A percentile compares a stretch with the other conserved stretches of the same genome.
These are phyloP conservation scores for Peucedramus taeniatus DNA, from an alignment of 2,113 vertebrate species.

Conservation along the genomic window DNA sequence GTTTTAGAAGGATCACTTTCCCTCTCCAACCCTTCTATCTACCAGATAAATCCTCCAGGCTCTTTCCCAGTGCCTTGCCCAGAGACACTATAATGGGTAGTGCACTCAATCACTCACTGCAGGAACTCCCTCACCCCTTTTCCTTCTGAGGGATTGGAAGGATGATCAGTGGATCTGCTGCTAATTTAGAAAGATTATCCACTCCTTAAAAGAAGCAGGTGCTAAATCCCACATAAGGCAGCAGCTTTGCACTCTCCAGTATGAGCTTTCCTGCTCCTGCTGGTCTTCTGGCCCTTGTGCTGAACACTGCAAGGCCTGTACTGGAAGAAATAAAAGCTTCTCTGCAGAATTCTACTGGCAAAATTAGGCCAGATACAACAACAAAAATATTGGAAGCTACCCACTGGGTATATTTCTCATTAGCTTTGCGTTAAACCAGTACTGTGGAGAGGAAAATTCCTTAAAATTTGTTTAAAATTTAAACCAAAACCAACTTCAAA, in stretches of 20 bases:
- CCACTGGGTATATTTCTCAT: not conserved
- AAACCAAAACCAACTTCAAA: not conserved
- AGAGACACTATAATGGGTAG: not conserved
- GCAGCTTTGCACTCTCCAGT: not conserved
- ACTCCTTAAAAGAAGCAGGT: not conserved
- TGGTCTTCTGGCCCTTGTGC: not conserved
- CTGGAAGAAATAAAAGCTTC: not conserved
- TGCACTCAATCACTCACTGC: not conserved
- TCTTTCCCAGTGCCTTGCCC: not conserved
- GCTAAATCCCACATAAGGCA: not conserved
- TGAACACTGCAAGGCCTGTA: not conserved
- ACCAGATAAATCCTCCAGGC: not conserved
- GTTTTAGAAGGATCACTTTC: not conserved
- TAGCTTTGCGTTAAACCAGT: not conserved
- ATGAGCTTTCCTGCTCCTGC: not conserved
- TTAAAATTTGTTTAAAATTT: not conserved
- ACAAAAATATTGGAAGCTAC: not conserved
- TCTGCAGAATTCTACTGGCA: not conserved
- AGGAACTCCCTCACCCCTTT: not conserved
- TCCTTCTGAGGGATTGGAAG: not conserved
- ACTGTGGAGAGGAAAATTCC: not conserved
- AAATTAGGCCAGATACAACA: not conserved
- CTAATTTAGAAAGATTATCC: conserved; percentile 21
- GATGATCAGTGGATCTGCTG: not conserved
- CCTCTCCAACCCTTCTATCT: not conserved